Evolutionary conservation across 2,888 invertebrate species (phyloP).

Genomic region (Bembecia ichneumoniformis): DNA sequence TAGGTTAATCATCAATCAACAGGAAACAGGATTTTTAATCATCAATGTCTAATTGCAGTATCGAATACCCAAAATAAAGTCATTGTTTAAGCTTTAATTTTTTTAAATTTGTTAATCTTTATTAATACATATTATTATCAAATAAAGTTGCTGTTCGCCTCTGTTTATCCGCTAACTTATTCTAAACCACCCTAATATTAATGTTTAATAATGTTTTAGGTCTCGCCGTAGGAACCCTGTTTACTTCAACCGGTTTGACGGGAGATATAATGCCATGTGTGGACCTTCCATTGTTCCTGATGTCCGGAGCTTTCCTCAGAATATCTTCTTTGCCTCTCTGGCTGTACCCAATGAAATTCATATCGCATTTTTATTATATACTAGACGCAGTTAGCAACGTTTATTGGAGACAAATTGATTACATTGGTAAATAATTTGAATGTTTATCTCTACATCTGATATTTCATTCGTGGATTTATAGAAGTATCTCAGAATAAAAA

Average conservation of each 20-base stretch:
- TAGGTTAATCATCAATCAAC: too few species aligned
- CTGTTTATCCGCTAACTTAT: too few species aligned
- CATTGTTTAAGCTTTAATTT: too few species aligned
- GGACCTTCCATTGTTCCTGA: constrained; percentile 55
- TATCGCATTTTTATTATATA: constrained; percentile 67
- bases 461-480: too few species aligned
- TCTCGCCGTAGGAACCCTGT: constrained; percentile 59
- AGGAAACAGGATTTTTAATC: too few species aligned
- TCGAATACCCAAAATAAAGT: too few species aligned
- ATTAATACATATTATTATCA: too few species aligned
- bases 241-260: constrained; percentile 51
- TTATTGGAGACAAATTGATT: constrained; percentile 61
- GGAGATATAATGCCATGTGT: constrained; percentile 61
- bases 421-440: constrained; percentile 51
- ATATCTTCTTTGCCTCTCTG: constrained; percentile 53
- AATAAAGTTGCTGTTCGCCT: too few species aligned
- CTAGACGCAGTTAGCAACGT: constrained; percentile 68
- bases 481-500: too few species aligned
- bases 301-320: constrained; percentile 61
- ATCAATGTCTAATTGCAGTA: too few species aligned
- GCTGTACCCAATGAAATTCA: constrained; percentile 51
- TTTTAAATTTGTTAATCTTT: too few species aligned
- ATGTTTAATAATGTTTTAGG: constrained; percentile 24
- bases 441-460: not conserved
- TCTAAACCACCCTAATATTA: too few species aligned